Evolutionary conservation across 1,140 invertebrate genomes (phyloP), one percentile per base, ranked within the genome.

Genomic region (Elymnias hypermnestra): DNA sequence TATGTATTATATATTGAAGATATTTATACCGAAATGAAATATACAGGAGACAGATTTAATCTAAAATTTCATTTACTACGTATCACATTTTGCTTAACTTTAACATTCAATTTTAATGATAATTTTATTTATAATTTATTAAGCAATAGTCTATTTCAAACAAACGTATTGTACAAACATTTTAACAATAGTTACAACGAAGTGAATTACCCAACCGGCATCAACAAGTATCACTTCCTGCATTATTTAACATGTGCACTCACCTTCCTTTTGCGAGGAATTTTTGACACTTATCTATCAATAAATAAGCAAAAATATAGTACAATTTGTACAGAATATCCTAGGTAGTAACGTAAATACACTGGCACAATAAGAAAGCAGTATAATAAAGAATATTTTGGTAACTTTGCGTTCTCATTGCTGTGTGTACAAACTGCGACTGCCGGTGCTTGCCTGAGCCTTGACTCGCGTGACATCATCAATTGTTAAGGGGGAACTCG

Each of bases 241-340:
- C n/a, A 26, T 26, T 22, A 4, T 1, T 25, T 31, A 7, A 33
- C 29, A 17, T 15, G 36, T 43, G 31, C 29, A 81, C 77, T 82
- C 48, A 82, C 79, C 79, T 82, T 83, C 73, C 76, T 72, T 63
- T 79, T 83, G 5, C 79, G 75, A 50, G 79, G 77, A 82, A 83
- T 83, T 63, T 78, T 53, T 37, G 44, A 53, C 60, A 52, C 71
- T 65, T 57, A 42, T 29, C 26, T 47, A 46, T 56, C 39, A 48
- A 58, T 57, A 52, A 55, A 46, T 52, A 40, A 37, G 42, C 39
- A 44, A 45, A 51, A 54, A 48, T 28, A 46, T 29, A 52, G 9
- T 45, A 31, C n/a, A 53, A 29, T 35, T 39, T 13, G 8, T 19
- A 37, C 22, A 31, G 26, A 47, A 23, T 45, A 42, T 46, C 37